Evolutionary conservation across 2,113 vertebrate species (phyloP), one percentile per base, ranked within the genome.

Genomic region (Ammodytes marinus): DNA sequence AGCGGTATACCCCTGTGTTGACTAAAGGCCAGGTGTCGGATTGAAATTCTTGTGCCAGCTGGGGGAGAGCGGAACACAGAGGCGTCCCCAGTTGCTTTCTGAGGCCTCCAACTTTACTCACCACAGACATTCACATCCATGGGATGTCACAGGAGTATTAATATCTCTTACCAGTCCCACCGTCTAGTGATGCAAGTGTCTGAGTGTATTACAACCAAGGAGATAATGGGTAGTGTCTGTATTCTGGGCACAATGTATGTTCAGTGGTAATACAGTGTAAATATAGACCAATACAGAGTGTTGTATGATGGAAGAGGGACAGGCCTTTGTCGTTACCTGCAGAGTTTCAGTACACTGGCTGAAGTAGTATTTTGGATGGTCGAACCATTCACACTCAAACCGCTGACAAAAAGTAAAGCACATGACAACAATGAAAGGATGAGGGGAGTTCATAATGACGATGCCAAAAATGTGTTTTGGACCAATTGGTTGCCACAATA

Each of bases 11-110:
- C 76, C 82, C 80, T 66, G 77, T 61, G 75, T 80, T 88, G 89
- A 90, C 78, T 72, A 64, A 77, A 86, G 83, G 83, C 82, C 82
- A 87, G 86, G 90, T 92, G 91, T 92, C 88, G 60, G 80, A 91
- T 91, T 86, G 85, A 89, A 86, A 73, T 79, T 61, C 74, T 52
- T 17, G 80, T 86, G 43, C 82, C 69, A 69, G 75, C 59, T 79
- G 73, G 84, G 84, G 79, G 83, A 66, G 83, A 57, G 75, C 57
- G 42, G 57, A 64, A 63, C 59, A 68, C 55, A 45, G 47, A 59
- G 60, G 78, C 76, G 67, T 71, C 65, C 70, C 69, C 69, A 77
- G 71, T 88, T 77, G 61, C 86, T 82, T 87, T 83, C 61, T 13
- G 55, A 80, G 63, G 55, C 53, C 35, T 84, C 63, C 35, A 75